Evolutionary conservation across 2,113 vertebrate species (phyloP).

Genomic region (Mus musculus): GRCm39 chr5:111289501-111290000

Average conservation of each 20-base stretch:
- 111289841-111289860: neutral
- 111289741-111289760: neutral
- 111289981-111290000: neutral
- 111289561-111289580: neutral
- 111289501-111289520: constrained; percentile 14
- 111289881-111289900: neutral
- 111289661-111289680: constrained; percentile 15
- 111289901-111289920: neutral
- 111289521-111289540: constrained; percentile 18
- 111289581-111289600: neutral
- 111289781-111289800: neutral
- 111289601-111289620: neutral
- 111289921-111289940: neutral
- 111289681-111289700: neutral
- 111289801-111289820: neutral
- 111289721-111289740: neutral
- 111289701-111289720: neutral
- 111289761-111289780: neutral
- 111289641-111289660: neutral
- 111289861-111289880: neutral
- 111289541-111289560: neutral
- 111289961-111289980: neutral
- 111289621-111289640: neutral
- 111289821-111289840: neutral
- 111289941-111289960: neutral